Evolutionary conservation across 1,140 invertebrate genomes (phyloP).

Genomic region (Drosophila hydei): DNA sequence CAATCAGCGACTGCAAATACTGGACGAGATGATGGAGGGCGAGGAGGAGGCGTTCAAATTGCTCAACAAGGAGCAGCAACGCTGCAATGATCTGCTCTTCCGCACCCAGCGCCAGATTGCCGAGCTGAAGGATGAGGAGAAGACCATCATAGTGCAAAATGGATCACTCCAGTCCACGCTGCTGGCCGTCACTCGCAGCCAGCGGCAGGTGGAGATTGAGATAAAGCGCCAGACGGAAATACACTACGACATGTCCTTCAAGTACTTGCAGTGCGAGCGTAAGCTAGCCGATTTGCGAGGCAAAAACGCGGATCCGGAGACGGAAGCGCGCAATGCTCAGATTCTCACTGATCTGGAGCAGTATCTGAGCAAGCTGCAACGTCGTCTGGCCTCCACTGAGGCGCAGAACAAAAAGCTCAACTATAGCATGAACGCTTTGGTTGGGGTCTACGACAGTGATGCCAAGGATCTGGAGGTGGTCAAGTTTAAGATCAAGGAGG

Average conservation of each 20-base stretch:
- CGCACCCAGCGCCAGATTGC: slow-evolving; percentile 67
- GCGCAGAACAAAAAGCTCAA: slow-evolving; percentile 85
- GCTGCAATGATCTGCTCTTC: slow-evolving; percentile 69
- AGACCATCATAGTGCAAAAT: slow-evolving; percentile 56
- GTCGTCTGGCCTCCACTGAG: slow-evolving; percentile 80
- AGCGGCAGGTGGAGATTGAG: slow-evolving; percentile 51
- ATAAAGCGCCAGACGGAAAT: slow-evolving; percentile 73
- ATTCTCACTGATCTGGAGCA: slow-evolving; percentile 58
- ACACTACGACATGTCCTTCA: slow-evolving; percentile 70
- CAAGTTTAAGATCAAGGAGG: slow-evolving; percentile 84
- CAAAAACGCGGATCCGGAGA: slow-evolving; percentile 52
- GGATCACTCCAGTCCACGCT: slow-evolving; percentile 48
- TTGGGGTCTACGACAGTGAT: slow-evolving; percentile 79
- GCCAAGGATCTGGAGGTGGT: slow-evolving; percentile 59
- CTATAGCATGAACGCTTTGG: slow-evolving; percentile 85
- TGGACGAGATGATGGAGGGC: slow-evolving; percentile 76
- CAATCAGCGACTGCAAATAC: slow-evolving; percentile 67
- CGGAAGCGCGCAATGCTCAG: slow-evolving; percentile 46
- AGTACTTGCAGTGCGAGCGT: slow-evolving; percentile 62
- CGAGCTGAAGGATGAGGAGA: slow-evolving; percentile 63
- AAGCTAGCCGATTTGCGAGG: slow-evolving; percentile 47
- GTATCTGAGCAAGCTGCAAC: slow-evolving; percentile 50
- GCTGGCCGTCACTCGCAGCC: slow-evolving; percentile 47
- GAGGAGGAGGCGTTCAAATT: slow-evolving; percentile 53
- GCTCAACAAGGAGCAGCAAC: slow-evolving; percentile 65